Evolutionary conservation across 2,888 invertebrate species (phyloP), one percentile per base, ranked within the genome.

Genomic region (Vesta saturnalis): DNA sequence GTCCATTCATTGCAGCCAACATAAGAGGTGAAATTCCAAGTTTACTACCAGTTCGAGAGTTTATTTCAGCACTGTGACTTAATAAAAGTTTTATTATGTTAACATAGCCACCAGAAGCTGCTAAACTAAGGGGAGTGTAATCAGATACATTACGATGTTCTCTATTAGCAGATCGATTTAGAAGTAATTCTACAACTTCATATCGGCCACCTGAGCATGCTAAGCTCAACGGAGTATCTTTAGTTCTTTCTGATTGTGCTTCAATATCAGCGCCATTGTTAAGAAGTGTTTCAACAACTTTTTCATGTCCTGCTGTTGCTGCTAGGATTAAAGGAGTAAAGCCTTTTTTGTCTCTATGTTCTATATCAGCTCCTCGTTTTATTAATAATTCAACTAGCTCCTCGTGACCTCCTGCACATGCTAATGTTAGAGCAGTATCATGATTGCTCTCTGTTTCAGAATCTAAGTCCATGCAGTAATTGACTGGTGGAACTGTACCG

Each of bases 1-100:
- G 96, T 0, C 99, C 99, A 87, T 99, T 99, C 99, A 99, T 99
- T 19, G 99, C 97, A 15, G 99, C 98, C 80, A 99, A 85, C 99
- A 99, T 99, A 62, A 99, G 88, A 2, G 99, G 99, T 0, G 98
- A 98, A 79, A 99, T 99, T 75, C 99, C 99, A 65, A 99, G 87
- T 85, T 99, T 98, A 73, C 96, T 96, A 56, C 97, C 97, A 59
- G 96, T 96, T 74, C 96, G 90, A 14, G 99, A 99, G 87, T 99
- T 99, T 76, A 99, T 99, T 85, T 99, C 99, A 49, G 99, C 99
- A 78, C 97, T 97, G 83, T 96, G 93, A 80, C 91, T 93, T 54
- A 99, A 87, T 72, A 99, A 86, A 71, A 99, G 88, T 79, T 97
- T 93, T 78, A 99, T 99, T 80, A 99, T 99, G 83, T 99, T 98